Base-by-base conservation (phyloP, 2,888 invertebrate species). In the Apotomis turbidana region DNA sequence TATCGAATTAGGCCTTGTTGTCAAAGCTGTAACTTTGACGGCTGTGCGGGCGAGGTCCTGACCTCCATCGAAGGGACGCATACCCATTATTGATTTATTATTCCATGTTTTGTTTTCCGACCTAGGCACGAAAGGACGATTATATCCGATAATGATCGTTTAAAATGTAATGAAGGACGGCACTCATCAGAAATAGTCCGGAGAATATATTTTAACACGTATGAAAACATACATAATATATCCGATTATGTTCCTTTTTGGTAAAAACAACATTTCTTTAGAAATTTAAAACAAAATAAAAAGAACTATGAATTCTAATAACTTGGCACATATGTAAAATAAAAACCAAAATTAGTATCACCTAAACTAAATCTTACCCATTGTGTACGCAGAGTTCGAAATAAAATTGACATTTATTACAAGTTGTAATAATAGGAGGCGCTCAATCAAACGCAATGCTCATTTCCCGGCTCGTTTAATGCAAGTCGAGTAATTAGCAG, bases 81-180 rank as follows among this genome's bases (percentile, higher is more conserved):
- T 54, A 58, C 44, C 44, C 57, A 55, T 66, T 57, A 49, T 51
- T 46, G 58, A 38, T 67, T 58, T 6, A 58, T 38, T 58, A 58
- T 13, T 67, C 15, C 13, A 67, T 59, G 36, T 68, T 67, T 68
- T 68, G 67, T 59, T 68, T 68, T 13, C 51, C 51, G 13, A 51
- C 51, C 6, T 51, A 38, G 13, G n/a, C 27, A 15, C 55, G 15
- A 64, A 55, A 64, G 55, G 55, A 41, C 55, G 13, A 51, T n/a
- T 46, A 59, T 51, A 59, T 51, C 58, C 51, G 41, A 58, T 66
- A 66, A 58, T 58, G 49, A 10, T 46, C 9, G n/a, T 64, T 38
- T 51, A 12, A 58, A 38, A 51, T 51, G 13, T 67, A 67, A 67
- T 67, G 38, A 66, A 54, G 41, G 6, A 41, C 41, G 6, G 41